Evolutionary conservation across 1,140 invertebrate genomes (phyloP), one percentile per base, ranked within the genome.

Genomic region (Drosophila navojoa): DNA sequence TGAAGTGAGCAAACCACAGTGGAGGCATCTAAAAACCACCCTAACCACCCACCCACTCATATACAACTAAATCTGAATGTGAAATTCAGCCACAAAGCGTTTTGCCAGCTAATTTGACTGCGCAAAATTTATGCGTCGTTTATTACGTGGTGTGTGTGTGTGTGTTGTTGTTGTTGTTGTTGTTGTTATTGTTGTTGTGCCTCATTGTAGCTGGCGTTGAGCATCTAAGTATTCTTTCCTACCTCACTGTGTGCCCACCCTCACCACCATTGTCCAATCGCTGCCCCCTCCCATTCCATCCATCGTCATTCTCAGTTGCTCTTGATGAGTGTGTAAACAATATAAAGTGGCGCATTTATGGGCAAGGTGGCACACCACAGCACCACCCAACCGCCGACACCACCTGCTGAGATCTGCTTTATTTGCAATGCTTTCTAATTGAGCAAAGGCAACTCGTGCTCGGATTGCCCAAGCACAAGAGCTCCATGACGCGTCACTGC

Each of bases 301-400:
- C 27, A 58, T 44, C 5, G 38, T 50, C 11, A 19, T 22, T 42
- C 10, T 40, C 25, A 15, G 29, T 25, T 45, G n/a, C 45, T 22
- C 40, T 58, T 60, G 42, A 22, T 71, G 52, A 29, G 70, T 70
- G 67, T 68, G 79, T 85, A 85, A 85, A 85, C 81, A 85, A 78
- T 87, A 85, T 87, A 87, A 85, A 85, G 81, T 87, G 81, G 81
- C 82, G 75, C 81, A 87, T 85, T 85, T 85, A 87, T 87, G 78
- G 67, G 67, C 69, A 86, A 85, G 81, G 81, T 85, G 81, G 81
- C 82, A 87, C 42, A 1, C 22, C 57, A 15, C 9, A 35, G 10
- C 32, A 38, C 10, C 35, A 15, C 13, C 27, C 15, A 22, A 1
- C 40, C 42, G 32, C 15, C 29, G n/a, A 22, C 53, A 9, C 49